These are phyloP conservation scores for Columba guinea DNA, from an alignment of 2,797 vertebrate genomes.

Conservation along the genomic window DNA sequence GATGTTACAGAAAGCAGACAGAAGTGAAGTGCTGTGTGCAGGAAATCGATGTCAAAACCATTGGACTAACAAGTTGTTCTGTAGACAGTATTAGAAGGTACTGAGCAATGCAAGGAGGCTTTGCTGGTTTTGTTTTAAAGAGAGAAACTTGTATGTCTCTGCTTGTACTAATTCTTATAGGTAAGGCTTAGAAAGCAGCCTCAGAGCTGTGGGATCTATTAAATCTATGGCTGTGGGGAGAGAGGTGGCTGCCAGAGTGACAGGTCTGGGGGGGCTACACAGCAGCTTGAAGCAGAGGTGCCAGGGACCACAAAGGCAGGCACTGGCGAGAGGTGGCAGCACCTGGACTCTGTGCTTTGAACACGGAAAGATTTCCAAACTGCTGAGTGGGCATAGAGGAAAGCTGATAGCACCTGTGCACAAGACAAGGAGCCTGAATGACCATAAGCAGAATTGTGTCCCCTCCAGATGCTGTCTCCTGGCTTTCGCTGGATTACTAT, in stretches of 20 bases:
- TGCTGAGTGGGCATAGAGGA: rapidly evolving
- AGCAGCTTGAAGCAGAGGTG: neutral
- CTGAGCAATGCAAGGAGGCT: neutral
- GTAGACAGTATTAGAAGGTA: neutral
- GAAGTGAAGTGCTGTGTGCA: neutral
- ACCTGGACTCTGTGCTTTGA: neutral
- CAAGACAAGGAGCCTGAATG: neutral
- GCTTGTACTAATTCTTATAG: neutral
- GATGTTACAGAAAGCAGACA: neutral
- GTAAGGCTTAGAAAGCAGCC: neutral
- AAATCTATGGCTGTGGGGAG: neutral
- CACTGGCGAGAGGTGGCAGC: rapidly evolving
- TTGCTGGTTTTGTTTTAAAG: neutral
- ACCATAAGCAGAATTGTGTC: too few species aligned
- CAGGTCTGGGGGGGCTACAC: neutral
- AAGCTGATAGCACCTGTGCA: neutral
- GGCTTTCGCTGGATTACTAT: neutral
- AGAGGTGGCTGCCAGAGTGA: neutral
- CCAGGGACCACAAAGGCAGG: neutral
- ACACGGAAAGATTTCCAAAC: neutral
- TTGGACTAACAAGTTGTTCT: neutral
- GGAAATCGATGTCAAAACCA: neutral
- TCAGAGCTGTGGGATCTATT: neutral
- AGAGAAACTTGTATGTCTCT: neutral
- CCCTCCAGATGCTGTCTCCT: neutral